These are phyloP conservation scores for Forbesichthys agassizii DNA, from an alignment of 2,113 vertebrate genomes.

Conservation along the genomic window DNA sequence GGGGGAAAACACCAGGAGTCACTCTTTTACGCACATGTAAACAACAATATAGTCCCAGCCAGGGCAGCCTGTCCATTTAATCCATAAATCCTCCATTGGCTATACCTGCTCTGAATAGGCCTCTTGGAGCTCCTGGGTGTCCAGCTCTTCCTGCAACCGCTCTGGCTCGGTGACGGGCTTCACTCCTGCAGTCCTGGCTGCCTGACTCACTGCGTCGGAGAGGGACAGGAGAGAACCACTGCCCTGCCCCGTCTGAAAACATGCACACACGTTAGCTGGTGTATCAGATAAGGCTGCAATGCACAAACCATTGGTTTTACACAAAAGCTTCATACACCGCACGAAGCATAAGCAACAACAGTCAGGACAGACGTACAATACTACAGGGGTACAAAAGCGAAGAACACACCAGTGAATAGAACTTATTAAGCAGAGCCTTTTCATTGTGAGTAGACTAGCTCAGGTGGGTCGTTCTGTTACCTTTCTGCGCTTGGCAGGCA, in stretches of 20 bases:
- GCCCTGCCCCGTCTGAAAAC: slow-evolving; percentile 83
- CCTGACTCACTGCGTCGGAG: slow-evolving; percentile 87
- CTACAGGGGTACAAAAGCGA: background rate
- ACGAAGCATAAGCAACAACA: too few relatives aligned
- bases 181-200: slow-evolving; percentile 82
- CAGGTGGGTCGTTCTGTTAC: slow-evolving; percentile 51
- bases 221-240: slow-evolving; percentile 85
- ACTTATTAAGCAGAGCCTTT: background rate
- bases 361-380: too few relatives aligned
- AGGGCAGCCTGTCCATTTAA: background rate
- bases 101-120: slow-evolving; percentile 86
- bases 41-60: background rate
- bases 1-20: background rate
- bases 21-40: background rate
- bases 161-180: slow-evolving; percentile 81
- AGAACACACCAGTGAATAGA: background rate
- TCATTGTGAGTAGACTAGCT: too few relatives aligned
- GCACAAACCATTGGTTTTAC: too few relatives aligned
- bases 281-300: too few relatives aligned
- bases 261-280: slow-evolving; percentile 3
- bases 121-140: slow-evolving; percentile 81
- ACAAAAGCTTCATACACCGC: too few relatives aligned
- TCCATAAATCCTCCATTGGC: background rate
- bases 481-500: slow-evolving; percentile 93
- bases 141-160: slow-evolving; percentile 81